phyloP scores from a whole-genome alignment of 2,797 vertebrate species.

The Lepilemur ruficaudatus region DNA sequence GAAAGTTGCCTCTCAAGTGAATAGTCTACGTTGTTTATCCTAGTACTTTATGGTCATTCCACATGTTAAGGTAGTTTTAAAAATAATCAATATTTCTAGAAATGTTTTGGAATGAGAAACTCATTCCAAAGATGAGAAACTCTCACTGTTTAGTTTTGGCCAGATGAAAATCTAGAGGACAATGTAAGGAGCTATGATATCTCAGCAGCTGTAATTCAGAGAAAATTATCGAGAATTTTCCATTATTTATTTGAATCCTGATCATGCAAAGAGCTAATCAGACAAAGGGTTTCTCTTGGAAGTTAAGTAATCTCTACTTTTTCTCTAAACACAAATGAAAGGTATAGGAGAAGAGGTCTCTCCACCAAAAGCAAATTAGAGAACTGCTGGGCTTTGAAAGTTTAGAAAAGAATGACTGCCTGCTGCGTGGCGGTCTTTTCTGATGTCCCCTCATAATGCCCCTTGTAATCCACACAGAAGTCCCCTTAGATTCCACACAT shows the following conservation, averaged over 20 bases:
- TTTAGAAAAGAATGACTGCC: conserved; percentile 16
- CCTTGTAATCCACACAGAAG: conserved; percentile 47
- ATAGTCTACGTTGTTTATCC: not conserved
- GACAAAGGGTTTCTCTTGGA: not conserved
- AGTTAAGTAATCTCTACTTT: conserved; percentile 1
- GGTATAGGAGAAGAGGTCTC: not conserved
- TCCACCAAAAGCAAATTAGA: conserved; percentile 17
- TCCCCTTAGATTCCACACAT: conserved; percentile 69
- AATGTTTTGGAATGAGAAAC: conserved; percentile 5
- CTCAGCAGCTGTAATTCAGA: not conserved
- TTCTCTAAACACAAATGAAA: conserved; percentile 6
- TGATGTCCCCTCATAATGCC: conserved; percentile 18
- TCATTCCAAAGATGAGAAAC: too few species aligned
- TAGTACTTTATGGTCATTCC: not conserved
- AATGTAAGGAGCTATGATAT: not conserved
- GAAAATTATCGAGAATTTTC: not conserved
- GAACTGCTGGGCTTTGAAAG: not conserved
- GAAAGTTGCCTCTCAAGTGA: not conserved
- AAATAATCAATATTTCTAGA: not conserved
- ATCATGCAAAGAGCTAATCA: not conserved
- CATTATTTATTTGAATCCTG: not conserved
- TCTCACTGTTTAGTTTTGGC: not conserved
- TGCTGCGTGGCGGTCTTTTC: conserved; percentile 32
- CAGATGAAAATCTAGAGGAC: not conserved
- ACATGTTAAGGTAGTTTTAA: not conserved